Evolutionary conservation across 2,797 vertebrate species (phyloP), one percentile per base, ranked within the genome.

Genomic region (Cottoperca gobio): DNA sequence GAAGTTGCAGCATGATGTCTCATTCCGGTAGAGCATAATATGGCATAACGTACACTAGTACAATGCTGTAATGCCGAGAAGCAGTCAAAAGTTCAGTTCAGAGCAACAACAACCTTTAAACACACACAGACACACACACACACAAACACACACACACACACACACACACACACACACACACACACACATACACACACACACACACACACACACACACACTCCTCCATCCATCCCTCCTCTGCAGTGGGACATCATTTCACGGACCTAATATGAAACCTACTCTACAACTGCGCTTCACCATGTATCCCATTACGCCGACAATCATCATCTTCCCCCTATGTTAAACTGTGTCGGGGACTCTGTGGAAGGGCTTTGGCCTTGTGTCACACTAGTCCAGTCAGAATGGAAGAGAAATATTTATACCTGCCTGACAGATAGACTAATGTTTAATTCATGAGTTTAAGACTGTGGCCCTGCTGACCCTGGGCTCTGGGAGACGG

Each of bases 361-460:
- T 71, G 73, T 58, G 79, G 81, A 74, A 70, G 87, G 84, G 81
- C 85, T 86, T 66, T 89, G 80, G 91, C 90, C 89, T 85, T 61
- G 78, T 86, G 88, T 91, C 88, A 87, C 67, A 79, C 70, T 70
- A 23, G 79, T 82, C 76, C 86, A 84, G 80, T 90, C 78, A 86
- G 81, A 88, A 90, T 88, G 79, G 86, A 92, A 90, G 88, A 91
- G 93, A 93, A 91, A 93, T 94, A 93, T 92, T 93, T 92, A 92
- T 92, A 88, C 81, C 88, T 86, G 83, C 87, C 86, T 89, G 91
- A 90, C 79, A 85, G 86, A 88, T 78, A 88, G 88, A 90, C 80
- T 89, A 85, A 93, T 94, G 91, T 92, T 91, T 94, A 91, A 93
- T 93, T 92, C 90, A 94, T 92, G 5, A 39, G 73, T 83, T 84